Evolutionary conservation across 2,888 invertebrate species (phyloP).

Genomic region (Drosophila neonasuta): DNA sequence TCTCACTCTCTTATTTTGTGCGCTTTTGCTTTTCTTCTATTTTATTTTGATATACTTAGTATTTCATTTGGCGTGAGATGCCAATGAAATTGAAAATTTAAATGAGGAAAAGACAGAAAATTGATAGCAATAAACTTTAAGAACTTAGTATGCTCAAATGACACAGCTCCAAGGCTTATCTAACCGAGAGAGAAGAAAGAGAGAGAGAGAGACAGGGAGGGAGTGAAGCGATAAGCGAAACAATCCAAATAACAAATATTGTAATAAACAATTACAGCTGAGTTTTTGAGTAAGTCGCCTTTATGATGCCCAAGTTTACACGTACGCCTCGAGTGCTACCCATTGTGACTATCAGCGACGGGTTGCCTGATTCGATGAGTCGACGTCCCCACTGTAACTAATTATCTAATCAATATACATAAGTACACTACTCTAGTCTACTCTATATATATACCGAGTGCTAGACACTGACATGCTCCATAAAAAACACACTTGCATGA

Average conservation of each 20-base stretch:
- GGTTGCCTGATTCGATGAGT: constrained; percentile 39
- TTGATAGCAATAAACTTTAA: constrained; percentile 20
- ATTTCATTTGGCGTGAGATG: constrained; percentile 32
- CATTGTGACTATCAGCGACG: constrained; percentile 16
- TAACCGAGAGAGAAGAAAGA: constrained; percentile 2
- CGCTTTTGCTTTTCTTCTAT: constrained; percentile 14
- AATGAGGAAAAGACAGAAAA: constrained; percentile 26
- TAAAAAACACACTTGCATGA: constrained; percentile 1
- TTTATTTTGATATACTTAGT: constrained; percentile 8
- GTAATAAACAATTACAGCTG: constrained; percentile 21
- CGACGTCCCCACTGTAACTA: constrained; percentile 24
- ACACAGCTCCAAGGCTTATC: constrained; percentile 25
- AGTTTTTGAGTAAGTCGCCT: constrained; percentile 8
- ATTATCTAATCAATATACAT: constrained; percentile 54
- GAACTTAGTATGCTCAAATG: constrained; percentile 23
- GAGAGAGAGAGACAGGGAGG: not conserved
- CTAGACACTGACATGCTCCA: constrained; percentile 36
- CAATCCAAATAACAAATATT: constrained; percentile 12
- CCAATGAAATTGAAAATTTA: constrained; percentile 40
- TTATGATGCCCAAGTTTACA: constrained; percentile 19
- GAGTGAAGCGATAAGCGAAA: constrained; percentile 15
- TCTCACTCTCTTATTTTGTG: not conserved
- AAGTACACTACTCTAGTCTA: not conserved
- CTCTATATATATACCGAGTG: not conserved
- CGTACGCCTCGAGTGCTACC: constrained; percentile 30